Percentiles rank a stretch among this genome's conserved stretches.
These are phyloP conservation scores for Patella depressa DNA, from an alignment of 2,888 invertebrate species.

Conservation along the genomic window DNA sequence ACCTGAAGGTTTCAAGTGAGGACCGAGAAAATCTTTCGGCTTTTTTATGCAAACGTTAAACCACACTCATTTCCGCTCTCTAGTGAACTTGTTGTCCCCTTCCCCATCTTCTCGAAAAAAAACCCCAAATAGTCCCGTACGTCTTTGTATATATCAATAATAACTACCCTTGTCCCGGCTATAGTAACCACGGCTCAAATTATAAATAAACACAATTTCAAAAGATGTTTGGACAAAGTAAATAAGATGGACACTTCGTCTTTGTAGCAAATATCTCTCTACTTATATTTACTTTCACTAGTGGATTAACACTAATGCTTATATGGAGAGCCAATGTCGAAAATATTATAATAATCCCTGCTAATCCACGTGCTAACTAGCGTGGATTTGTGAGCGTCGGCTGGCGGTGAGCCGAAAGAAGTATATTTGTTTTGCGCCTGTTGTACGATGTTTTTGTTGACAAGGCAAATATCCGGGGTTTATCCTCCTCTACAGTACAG, in stretches of 20 bases:
- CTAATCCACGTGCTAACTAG: slow-evolving; percentile 2
- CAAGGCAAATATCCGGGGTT: neutral
- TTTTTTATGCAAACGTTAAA: no score
- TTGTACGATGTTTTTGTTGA: neutral
- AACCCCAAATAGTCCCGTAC: no score
- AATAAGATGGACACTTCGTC: neutral
- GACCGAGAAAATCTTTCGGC: no score
- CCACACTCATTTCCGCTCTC: no score
- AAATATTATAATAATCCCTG: slow-evolving; percentile 1
- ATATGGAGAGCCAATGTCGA: neutral
- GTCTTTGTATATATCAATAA: no score
- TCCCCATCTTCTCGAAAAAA: no score
- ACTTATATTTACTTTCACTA: neutral
- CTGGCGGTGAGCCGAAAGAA: slow-evolving; percentile 4
- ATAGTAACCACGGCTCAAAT: neutral
- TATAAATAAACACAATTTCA: neutral
- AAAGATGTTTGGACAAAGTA: neutral
- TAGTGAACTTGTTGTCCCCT: no score
- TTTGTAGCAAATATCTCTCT: neutral
- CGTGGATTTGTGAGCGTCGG: neutral
- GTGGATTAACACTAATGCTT: neutral
- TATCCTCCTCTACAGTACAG: no score
- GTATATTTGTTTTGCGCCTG: slow-evolving; percentile 1
- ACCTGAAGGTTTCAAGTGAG: no score
- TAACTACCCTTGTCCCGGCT: no score